Percentiles rank a stretch among this genome's conserved stretches.
phyloP scores from a whole-genome alignment of 2,888 invertebrate genomes.

The Oligia fasciuncula region DNA sequence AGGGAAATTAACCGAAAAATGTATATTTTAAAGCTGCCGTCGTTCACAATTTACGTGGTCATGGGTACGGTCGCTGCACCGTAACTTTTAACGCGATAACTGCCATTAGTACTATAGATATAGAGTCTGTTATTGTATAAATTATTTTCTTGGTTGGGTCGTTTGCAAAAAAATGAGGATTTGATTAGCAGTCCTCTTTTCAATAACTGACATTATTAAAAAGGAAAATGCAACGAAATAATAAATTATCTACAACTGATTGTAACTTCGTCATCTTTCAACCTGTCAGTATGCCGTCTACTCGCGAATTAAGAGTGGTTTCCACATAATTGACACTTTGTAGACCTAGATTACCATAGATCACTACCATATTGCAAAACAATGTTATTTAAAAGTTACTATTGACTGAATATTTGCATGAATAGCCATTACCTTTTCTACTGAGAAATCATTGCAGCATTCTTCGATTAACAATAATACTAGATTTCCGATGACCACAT shows the following conservation, averaged over 20 bases:
- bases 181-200: slow-evolving; percentile 21
- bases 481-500: not conserved
- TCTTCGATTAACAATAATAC: not conserved
- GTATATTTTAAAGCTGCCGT: slow-evolving; percentile 72
- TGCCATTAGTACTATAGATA: slow-evolving; percentile 35
- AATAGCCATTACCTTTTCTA: not conserved
- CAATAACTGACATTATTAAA: slow-evolving; percentile 16
- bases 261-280: slow-evolving; percentile 39
- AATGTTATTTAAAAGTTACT: not conserved
- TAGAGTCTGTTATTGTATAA: slow-evolving; percentile 34
- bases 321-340: slow-evolving; percentile 27
- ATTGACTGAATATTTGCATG: not conserved
- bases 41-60: slow-evolving; percentile 64
- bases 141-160: slow-evolving; percentile 33
- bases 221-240: slow-evolving; percentile 36
- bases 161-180: slow-evolving; percentile 23
- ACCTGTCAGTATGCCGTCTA: slow-evolving; percentile 26
- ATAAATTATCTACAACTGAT: slow-evolving; percentile 57
- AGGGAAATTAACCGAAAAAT: slow-evolving; percentile 79
- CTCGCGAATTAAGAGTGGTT: slow-evolving; percentile 7
- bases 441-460: not conserved
- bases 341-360: slow-evolving; percentile 1
- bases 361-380: not conserved
- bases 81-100: slow-evolving; percentile 48
- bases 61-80: slow-evolving; percentile 53